Conservation (phyloP, 2,113 vertebrate genomes). For the Corythornis cristatus region DNA sequence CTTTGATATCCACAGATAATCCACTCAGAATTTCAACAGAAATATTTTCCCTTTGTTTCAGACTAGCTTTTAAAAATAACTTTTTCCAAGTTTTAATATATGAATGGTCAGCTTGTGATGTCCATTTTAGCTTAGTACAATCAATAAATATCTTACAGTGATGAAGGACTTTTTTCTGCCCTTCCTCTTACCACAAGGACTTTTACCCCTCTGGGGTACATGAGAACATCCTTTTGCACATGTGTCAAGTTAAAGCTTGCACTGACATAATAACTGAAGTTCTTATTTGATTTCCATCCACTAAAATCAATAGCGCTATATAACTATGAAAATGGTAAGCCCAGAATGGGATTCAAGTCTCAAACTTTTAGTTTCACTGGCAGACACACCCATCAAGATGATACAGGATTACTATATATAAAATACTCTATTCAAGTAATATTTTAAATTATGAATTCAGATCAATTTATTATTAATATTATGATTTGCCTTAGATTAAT, state of each 20-base stretch:
- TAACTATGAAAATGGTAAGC: background rate
- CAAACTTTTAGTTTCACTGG: background rate
- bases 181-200: background rate
- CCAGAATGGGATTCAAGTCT: background rate
- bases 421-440: background rate
- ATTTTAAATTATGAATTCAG: background rate
- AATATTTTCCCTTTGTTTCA: background rate
- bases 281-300: background rate
- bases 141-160: background rate
- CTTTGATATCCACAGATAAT: conserved; percentile 2
- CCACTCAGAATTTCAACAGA: background rate
- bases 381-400: background rate
- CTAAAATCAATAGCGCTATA: background rate
- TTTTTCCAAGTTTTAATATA: background rate
- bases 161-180: background rate
- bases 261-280: background rate
- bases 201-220: background rate
- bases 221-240: background rate
- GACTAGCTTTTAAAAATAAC: background rate
- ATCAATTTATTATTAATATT: background rate
- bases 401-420: background rate
- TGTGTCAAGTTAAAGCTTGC: background rate
- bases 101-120: background rate
- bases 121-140: background rate
- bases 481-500: background rate